These are phyloP conservation scores for Diabrotica balteata DNA, from an alignment of 2,888 invertebrate genomes.

Conservation along the genomic window DNA sequence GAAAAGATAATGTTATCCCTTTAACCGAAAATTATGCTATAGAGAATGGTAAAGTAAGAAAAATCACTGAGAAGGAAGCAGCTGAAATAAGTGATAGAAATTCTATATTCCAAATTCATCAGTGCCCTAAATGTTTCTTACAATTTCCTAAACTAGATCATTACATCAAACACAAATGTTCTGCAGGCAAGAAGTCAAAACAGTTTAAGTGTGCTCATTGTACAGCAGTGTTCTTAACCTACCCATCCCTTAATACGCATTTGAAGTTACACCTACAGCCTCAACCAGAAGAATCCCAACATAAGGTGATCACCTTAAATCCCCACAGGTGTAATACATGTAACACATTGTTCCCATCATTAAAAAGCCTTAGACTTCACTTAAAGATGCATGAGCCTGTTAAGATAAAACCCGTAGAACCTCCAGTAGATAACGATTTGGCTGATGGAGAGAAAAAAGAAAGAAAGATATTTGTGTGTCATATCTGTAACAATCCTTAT, in stretches of 20 bases:
- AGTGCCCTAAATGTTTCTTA: constrained; percentile 61
- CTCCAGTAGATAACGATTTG: too few relatives aligned
- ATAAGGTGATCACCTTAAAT: constrained; percentile 45
- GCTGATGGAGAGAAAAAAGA: constrained; percentile 51
- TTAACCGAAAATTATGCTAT: constrained; percentile 47
- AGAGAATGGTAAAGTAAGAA: constrained; percentile 46
- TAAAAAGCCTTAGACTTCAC: constrained; percentile 73
- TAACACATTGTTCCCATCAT: constrained; percentile 70
- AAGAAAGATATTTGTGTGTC: constrained; percentile 53
- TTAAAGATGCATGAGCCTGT: constrained; percentile 77
- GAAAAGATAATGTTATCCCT: constrained; percentile 45
- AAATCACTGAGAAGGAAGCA: constrained; percentile 45
- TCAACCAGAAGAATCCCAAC: constrained; percentile 32
- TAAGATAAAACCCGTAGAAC: constrained; percentile 63
- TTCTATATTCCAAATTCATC: constrained; percentile 55
- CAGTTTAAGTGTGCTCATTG: constrained; percentile 64
- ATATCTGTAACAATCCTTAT: constrained; percentile 64
- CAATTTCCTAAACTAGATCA: constrained; percentile 61
- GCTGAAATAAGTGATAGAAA: constrained; percentile 38
- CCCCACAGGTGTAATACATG: constrained; percentile 70
- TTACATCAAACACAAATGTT: constrained; percentile 61
- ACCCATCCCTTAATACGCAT: constrained; percentile 65
- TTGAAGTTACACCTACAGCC: constrained; percentile 65
- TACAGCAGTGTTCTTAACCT: constrained; percentile 59
- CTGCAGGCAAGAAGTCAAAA: constrained; percentile 51